Base-by-base conservation (phyloP, 2,797 vertebrate genomes). In the Sorex maritimensis region DNA sequence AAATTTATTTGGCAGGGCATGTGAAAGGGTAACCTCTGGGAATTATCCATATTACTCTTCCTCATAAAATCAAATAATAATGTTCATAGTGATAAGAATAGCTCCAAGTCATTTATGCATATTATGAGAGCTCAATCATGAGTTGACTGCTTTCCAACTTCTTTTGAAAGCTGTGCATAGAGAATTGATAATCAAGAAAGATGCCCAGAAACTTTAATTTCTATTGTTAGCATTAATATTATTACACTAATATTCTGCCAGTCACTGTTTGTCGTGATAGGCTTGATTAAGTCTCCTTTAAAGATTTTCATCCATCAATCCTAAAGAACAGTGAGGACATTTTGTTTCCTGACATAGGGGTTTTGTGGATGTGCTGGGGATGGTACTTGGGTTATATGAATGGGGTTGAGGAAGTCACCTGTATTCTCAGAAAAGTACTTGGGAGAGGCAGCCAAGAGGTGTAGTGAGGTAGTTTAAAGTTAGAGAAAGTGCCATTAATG, bases 1-100 rank as follows among this genome's bases (percentile, higher is more conserved):
- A 95, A 96, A 93, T 94, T 93, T 93, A 88, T 85, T 95, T 95
- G 94, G 88, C 95, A 94, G 61, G 52, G 12, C 68, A 81, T 95
- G 89, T 93, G 83, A 80, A 92, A 94, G 75, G 10, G 52, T 94
- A 44, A 0, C 0, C 17, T 82, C 26, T 79, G 41, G 84, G 65
- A 92, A 93, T 79, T 85, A 72, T 93, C 61, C 89, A 78, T 93
- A 85, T 88, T 93, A 86, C 95, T 73, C 90, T 17, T 74, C 83
- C 87, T 89, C 68, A 44, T 83, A 81, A 94, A 95, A 92, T 30
- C 19, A 34, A 90, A 88, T 90, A 91, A 90, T 85, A 91, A 93
- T 94, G 55, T 21, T 81, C n/a, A 91, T 14, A 88, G 74, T 75
- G 79, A 55, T 94, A 91, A 89, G 86, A 94, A 92, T 91, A 96